Evolutionary conservation across 2,113 vertebrate genomes (phyloP), one percentile per base, ranked within the genome.

Genomic region (Heterocephalus glaber): DNA sequence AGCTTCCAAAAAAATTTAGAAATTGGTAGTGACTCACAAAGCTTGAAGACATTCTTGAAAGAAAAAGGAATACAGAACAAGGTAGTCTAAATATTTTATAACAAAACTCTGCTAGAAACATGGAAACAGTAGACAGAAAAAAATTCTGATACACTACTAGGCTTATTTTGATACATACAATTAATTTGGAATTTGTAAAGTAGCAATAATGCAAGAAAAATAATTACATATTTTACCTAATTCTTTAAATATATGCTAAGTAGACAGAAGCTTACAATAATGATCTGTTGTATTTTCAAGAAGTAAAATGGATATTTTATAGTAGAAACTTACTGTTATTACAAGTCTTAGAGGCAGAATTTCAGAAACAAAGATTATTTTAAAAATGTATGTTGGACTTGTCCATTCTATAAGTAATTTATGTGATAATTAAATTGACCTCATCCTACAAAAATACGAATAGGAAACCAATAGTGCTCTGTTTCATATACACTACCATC

Each of bases 1-100:
- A 28, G 13, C 3, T 22, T 14, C 41, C 24, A 7, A 74, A 14
- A 24, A 28, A 47, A 49, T 74, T 86, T 84, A 92, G 52, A 92
- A 90, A 56, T 83, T 89, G 6, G 6, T 61, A 82, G 38, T 70
- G 35, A 92, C 10, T 92, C 30, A 44, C 47, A n/a, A 94, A 90
- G 14, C 65, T 87, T 83, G 84, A 95, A 94, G 41, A n/a, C 35
- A 74, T 56, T 89, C 49, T 77, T 86, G 22, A 80, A 17, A 84
- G 17, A 16, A 95, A 90, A 87, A 65, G 4, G 33, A 84, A 80
- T 86, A 70, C 13, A 72, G 13, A 95, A 60, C 60, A 91, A 65
- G 16, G 26, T 52, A 49, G 54, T 79, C 0, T 86, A 20, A 92
- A 79, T 63, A 95, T 79, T 76, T 95, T 72, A 92, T 63, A 63